Evolutionary conservation across 2,113 vertebrate genomes (phyloP).

Genomic region (Lonchura striata): DNA sequence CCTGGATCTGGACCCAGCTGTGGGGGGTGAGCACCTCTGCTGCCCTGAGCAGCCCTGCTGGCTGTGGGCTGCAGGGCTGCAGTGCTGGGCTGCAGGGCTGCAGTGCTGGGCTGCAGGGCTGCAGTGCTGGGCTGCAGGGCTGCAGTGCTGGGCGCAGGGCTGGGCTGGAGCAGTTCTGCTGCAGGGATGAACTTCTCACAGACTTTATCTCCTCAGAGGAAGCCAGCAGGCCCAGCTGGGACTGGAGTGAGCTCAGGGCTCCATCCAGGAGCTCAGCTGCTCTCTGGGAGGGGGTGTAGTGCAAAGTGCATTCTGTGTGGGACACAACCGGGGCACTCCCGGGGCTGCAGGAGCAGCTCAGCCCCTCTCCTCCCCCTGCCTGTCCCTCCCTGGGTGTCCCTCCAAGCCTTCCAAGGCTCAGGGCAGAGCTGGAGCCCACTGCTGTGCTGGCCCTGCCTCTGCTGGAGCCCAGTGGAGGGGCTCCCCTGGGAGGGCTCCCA

Average conservation of each 20-base stretch:
- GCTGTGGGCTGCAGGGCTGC: not conserved
- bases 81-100: not conserved
- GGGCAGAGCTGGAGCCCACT: accelerated
- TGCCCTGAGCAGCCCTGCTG: not conserved
- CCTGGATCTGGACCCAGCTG: not conserved
- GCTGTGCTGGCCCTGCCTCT: not conserved
- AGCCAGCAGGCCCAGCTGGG: not conserved
- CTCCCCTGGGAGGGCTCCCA: not conserved
- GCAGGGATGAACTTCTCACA: not conserved
- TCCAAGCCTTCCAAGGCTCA: accelerated
- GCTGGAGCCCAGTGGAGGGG: accelerated
- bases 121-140: no score
- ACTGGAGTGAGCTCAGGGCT: not conserved
- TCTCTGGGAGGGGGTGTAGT: not conserved
- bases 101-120: not conserved
- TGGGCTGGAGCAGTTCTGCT: not conserved
- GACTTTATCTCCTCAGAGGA: accelerated
- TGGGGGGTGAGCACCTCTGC: not conserved
- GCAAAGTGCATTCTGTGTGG: not conserved
- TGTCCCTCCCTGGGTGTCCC: not conserved
- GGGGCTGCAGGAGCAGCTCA: not conserved
- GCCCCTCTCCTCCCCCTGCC: not conserved
- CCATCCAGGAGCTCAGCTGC: accelerated
- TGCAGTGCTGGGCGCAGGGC: not conserved
- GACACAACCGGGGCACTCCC: accelerated